Evolutionary conservation across 2,113 vertebrate genomes (phyloP), one percentile per base, ranked within the genome.

Genomic region (Illadopsis cleaveri): DNA sequence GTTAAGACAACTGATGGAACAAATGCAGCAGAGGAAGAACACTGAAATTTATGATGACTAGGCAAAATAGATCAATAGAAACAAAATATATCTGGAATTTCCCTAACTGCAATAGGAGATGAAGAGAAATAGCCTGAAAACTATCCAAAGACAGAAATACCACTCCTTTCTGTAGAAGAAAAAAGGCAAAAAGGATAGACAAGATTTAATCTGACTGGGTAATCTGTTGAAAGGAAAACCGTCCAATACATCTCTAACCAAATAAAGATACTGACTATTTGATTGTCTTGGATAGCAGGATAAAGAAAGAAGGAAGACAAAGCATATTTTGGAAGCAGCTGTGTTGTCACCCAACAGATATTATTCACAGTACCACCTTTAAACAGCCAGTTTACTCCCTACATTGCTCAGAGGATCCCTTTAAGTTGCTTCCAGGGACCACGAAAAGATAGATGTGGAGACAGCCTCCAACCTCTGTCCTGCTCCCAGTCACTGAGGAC

Each of bases 41-140:
- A 77, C 2, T 93, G 79, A 82, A 89, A 92, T 92, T 92, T 87
- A 71, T 93, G 76, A 80, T 96, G 92, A 94, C 85, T 93, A 71
- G 47, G 79, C 80, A 92, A 86, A 96, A 92, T 71, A 88, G 88
- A 95, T 96, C 85, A 97, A 88, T 88, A 58, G 33, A 56, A 95
- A 50, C 28, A 93, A 93, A 96, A 89, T 73, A n/a, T 8, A 71
- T 70, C 64, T 40, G 71, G 71, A 92, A 62, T 95, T 80, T 94
- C 88, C 47, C 64, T 86, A 10, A 20, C 42, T 92, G 60, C 30
- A 86, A 40, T 6, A 82, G 18, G 7, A 90, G 40, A 85, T 73
- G 25, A 83, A 86, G 40, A 92, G 51, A 48, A 97, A 90, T 71
- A 94, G 31, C 47, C 25, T 81, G 64, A 90, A 96, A 93, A 80